These are phyloP conservation scores for Sphyrna mokarran DNA, from an alignment of 2,113 vertebrate species.

Conservation along the genomic window DNA sequence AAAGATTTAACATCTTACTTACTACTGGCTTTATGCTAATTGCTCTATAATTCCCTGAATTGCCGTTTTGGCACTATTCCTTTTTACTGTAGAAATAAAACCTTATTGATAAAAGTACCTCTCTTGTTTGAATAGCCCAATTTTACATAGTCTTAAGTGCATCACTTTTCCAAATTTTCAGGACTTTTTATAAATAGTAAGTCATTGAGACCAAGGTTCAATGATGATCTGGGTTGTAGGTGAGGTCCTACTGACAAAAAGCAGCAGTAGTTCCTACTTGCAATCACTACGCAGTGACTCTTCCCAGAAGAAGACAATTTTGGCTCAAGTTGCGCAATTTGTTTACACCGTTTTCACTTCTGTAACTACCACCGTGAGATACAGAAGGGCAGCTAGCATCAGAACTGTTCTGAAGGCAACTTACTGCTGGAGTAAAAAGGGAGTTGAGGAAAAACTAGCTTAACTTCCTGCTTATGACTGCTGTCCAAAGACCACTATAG, in stretches of 20 bases:
- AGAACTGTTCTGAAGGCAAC: neutral
- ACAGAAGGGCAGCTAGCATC: neutral
- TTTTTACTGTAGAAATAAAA: neutral
- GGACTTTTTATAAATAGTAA: neutral
- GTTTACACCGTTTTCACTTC: neutral
- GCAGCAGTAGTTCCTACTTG: neutral
- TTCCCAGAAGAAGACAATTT: neutral
- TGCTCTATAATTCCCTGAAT: neutral
- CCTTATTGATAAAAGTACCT: too few relatives aligned
- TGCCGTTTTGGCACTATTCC: neutral
- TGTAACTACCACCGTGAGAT: neutral
- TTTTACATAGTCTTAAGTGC: too few relatives aligned
- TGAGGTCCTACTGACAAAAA: neutral
- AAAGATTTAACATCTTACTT: neutral
- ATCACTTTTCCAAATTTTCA: too few relatives aligned
- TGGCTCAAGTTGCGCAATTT: neutral
- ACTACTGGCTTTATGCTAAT: too few relatives aligned
- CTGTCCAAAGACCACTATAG: neutral
- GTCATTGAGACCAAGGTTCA: neutral
- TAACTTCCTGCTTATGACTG: neutral
- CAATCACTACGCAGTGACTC: neutral
- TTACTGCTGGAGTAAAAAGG: too few relatives aligned
- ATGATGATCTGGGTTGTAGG: neutral
- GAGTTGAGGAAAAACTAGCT: neutral
- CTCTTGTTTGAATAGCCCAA: too few relatives aligned